Base-by-base conservation (phyloP, 2,888 invertebrate genomes). In the Ophion ellenae region DNA sequence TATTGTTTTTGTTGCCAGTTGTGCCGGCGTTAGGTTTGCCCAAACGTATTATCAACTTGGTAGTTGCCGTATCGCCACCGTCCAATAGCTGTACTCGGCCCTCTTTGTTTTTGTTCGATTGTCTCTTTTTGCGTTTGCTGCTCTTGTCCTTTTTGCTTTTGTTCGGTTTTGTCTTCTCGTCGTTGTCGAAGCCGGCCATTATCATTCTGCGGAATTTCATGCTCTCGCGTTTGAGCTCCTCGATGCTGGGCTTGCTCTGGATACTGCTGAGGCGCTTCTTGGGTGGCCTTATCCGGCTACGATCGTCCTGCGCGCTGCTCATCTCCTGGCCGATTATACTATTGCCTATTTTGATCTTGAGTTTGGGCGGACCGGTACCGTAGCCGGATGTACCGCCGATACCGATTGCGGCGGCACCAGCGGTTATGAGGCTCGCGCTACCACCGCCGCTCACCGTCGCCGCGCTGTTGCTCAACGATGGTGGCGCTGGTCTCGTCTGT, bases 121-220 rank as follows among this genome's bases (percentile, higher is more conserved):
- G 90, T 87, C 94, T 95, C 90, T 95, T 95, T 92, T 94, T 96
- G 92, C 88, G 94, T 92, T 94, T 95, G 93, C 94, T 95, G 94
- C 94, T 95, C 94, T 94, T 96, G 94, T 93, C 95, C 92, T 93
- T 95, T 94, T 93, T 94, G 90, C 91, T 94, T 91, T 93, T 94
- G 85, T 81, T 94, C 92, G 53, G 53, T 17, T 92, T 92, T 76
- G 90, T 89, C 87, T 86, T 95, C 89, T 97, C 96, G 88, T 96
- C 96, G 89, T 96, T 96, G 84, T 97, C 97, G 91, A 98, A 97
- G 91, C 97, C 97, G 5, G 97, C 97, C 97, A 97, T 97, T 3
- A 98, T 96, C 95, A 96, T 96, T 87, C 97, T 96, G 20, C 98
- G 95, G 94, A 96, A 98, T 92, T 97, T 98, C 98, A 98, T 98